Evolutionary conservation across 2,113 vertebrate genomes (phyloP).

Genomic region (Manacus vitellinus): DNA sequence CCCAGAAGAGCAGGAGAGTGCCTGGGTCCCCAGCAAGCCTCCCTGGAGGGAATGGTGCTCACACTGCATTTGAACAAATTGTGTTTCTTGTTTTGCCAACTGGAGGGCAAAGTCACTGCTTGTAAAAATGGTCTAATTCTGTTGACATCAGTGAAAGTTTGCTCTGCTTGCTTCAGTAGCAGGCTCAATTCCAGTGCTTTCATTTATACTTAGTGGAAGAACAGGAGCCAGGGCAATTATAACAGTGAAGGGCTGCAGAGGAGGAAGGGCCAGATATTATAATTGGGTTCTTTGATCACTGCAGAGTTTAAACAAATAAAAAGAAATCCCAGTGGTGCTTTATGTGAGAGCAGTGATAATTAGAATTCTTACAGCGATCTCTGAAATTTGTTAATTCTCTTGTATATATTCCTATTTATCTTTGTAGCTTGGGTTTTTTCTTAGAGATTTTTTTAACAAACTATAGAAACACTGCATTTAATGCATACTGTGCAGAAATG

Average conservation of each 20-base stretch:
- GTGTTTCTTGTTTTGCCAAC: conserved; percentile 16
- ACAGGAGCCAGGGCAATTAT: conserved; percentile 49
- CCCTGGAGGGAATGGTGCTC: neutral
- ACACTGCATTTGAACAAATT: neutral
- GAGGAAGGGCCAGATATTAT: conserved; percentile 26
- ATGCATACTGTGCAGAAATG: neutral
- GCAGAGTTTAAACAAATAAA: conserved; percentile 18
- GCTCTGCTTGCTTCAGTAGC: neutral
- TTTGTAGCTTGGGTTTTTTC: neutral
- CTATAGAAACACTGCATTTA: neutral
- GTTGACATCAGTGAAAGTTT: conserved; percentile 30
- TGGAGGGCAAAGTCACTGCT: conserved; percentile 19
- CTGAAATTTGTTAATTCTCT: neutral
- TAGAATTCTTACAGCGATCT: neutral
- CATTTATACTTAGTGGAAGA: conserved; percentile 16
- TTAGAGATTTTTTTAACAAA: neutral
- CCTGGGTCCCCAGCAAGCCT: neutral
- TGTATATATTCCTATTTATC: neutral
- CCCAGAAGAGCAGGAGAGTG: neutral
- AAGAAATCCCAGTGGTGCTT: conserved; percentile 25
- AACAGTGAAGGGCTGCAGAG: neutral
- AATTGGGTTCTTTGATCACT: conserved; percentile 42
- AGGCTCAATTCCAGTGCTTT: conserved; percentile 28
- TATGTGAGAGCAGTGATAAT: conserved; percentile 2
- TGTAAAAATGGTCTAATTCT: conserved; percentile 25